Conservation (phyloP, 2,888 invertebrate genomes). For the Xestoiulus laeticollis region DNA sequence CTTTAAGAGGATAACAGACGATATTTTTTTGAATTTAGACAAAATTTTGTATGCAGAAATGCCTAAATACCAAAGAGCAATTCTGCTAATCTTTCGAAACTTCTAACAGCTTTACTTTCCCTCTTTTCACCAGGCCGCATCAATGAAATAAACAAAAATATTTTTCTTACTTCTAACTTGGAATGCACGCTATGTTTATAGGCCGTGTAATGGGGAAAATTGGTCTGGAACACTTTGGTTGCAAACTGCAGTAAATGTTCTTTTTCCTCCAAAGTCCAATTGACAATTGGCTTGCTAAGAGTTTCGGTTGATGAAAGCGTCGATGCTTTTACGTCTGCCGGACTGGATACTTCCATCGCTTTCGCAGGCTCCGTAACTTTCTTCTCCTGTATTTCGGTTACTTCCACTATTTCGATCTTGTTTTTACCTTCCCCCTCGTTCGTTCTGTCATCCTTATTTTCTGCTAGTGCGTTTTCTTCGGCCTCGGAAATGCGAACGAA, state of each 20-base stretch:
- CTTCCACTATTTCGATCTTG: background rate
- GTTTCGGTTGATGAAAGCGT: background rate
- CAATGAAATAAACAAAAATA: background rate
- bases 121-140: too few relatives aligned
- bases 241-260: conserved; percentile 88
- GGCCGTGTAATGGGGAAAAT: conserved; percentile 77
- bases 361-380: background rate
- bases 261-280: conserved; percentile 82
- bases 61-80: too few relatives aligned
- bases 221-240: conserved; percentile 86
- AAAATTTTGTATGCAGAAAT: too few relatives aligned
- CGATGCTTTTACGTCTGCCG: background rate
- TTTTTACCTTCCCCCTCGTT: background rate
- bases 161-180: conserved; percentile 72
- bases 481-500: conserved; percentile 55
- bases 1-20: too few relatives aligned
- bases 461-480: conserved; percentile 57
- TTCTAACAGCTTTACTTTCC: too few relatives aligned
- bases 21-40: too few relatives aligned
- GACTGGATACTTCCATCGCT: background rate
- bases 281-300: background rate
- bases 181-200: conserved; percentile 85
- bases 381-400: background rate
- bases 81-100: too few relatives aligned
- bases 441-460: conserved; percentile 55